phyloP scores from a whole-genome alignment of 2,888 invertebrate genomes.

The Dascillus cervinus region DNA sequence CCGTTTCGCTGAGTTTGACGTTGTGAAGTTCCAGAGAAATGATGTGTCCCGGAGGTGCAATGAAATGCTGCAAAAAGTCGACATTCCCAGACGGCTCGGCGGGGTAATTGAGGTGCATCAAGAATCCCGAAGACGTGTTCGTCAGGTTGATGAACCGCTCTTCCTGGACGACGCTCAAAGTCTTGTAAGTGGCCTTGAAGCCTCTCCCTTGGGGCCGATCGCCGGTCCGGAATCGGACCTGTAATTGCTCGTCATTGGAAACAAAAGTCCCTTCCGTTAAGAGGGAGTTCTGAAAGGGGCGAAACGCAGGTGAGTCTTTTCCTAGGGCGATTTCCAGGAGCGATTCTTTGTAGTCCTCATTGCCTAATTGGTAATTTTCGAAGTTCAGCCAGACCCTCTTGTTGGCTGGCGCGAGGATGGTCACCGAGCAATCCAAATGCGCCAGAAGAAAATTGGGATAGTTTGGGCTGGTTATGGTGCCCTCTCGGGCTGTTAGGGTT shows the following conservation, averaged over 20 bases:
- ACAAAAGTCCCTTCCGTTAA: constrained; percentile 62
- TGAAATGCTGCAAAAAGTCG: constrained; percentile 49
- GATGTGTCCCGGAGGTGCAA: constrained; percentile 49
- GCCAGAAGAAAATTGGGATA: constrained; percentile 66
- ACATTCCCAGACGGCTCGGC: constrained; percentile 45
- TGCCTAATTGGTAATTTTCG: constrained; percentile 48
- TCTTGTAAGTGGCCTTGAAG: constrained; percentile 59
- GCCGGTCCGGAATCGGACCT: constrained; percentile 57
- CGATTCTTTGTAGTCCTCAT: constrained; percentile 36
- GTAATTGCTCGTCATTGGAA: constrained; percentile 54
- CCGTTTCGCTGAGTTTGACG: constrained; percentile 41
- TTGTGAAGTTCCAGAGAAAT: constrained; percentile 46
- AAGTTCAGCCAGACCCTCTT: constrained; percentile 67
- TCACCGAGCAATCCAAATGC: constrained; percentile 62
- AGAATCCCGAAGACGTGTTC: constrained; percentile 42
- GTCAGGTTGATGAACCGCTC: constrained; percentile 43
- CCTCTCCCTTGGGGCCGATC: constrained; percentile 58
- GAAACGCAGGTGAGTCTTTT: constrained; percentile 42
- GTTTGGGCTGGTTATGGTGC: constrained; percentile 60
- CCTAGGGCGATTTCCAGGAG: constrained; percentile 54
- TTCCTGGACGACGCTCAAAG: constrained; percentile 35
- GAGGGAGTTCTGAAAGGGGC: constrained; percentile 50
- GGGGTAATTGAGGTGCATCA: constrained; percentile 54
- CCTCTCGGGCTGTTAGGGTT: constrained; percentile 61
- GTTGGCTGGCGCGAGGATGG: constrained; percentile 63